Evolutionary conservation across 2,797 vertebrate genomes (phyloP).

Genomic region (Oreortyx pictus): DNA sequence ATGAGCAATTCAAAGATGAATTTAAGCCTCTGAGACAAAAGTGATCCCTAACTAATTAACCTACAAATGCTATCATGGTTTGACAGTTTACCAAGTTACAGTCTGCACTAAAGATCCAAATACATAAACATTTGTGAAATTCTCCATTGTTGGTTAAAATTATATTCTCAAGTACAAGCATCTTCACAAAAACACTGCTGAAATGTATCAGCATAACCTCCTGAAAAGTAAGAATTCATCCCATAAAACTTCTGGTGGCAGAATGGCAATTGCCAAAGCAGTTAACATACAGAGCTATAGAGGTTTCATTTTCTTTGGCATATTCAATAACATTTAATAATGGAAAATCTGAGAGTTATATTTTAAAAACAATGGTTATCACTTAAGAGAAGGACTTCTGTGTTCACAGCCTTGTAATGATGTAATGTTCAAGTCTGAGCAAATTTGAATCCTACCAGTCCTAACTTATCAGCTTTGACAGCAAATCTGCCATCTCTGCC

Average conservation of each 20-base stretch:
- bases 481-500: not conserved
- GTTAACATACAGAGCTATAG: not conserved
- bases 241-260: not conserved
- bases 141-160: not conserved
- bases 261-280: not conserved
- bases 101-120: not conserved
- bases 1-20: conserved; percentile 45
- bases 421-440: not conserved
- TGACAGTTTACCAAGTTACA: conserved; percentile 4
- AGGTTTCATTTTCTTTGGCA: not conserved
- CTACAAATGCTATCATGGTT: conserved; percentile 37
- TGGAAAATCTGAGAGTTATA: not conserved
- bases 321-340: not conserved
- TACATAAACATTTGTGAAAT: conserved; percentile 2
- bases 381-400: not conserved
- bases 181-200: not conserved
- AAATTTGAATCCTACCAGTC: not conserved
- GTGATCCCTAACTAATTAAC: conserved; percentile 68
- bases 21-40: conserved; percentile 57
- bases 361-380: not conserved
- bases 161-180: not conserved
- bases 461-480: not conserved
- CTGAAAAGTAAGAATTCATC: not conserved
- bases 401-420: not conserved
- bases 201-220: fast-evolving